Conservation (phyloP, 2,797 vertebrate species). For the Crocidura indochinensis region DNA sequence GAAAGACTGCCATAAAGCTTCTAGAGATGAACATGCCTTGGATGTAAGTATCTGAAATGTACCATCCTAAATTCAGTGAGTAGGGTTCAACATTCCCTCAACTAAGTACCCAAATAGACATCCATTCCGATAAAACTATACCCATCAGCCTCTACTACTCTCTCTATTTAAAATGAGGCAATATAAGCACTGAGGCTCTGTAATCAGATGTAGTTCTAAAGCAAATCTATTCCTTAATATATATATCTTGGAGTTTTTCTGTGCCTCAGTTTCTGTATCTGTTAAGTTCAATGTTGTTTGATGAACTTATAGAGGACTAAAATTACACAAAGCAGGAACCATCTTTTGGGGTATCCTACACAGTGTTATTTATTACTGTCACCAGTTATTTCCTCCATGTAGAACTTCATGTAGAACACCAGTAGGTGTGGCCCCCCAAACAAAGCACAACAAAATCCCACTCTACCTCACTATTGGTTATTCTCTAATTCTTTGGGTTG, state of each 20-base stretch:
- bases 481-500: conserved; percentile 12
- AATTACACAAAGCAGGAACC: conserved; percentile 1
- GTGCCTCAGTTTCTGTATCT: conserved; percentile 24
- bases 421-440: too few relatives aligned
- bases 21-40: background rate
- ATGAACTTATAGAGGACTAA: conserved; percentile 45
- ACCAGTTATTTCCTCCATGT: conserved; percentile 26
- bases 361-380: background rate
- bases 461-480: background rate
- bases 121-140: background rate
- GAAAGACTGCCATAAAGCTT: background rate
- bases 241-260: background rate
- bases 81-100: background rate
- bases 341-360: background rate
- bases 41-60: background rate
- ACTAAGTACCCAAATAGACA: background rate
- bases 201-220: background rate
- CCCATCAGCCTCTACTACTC: background rate
- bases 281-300: background rate
- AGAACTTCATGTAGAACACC: background rate
- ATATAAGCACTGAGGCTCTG: background rate
- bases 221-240: background rate
- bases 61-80: background rate
- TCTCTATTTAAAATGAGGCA: background rate
- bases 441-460: background rate